Base-by-base conservation (phyloP, 2,797 vertebrate species). In the Oophaga sylvatica region DNA sequence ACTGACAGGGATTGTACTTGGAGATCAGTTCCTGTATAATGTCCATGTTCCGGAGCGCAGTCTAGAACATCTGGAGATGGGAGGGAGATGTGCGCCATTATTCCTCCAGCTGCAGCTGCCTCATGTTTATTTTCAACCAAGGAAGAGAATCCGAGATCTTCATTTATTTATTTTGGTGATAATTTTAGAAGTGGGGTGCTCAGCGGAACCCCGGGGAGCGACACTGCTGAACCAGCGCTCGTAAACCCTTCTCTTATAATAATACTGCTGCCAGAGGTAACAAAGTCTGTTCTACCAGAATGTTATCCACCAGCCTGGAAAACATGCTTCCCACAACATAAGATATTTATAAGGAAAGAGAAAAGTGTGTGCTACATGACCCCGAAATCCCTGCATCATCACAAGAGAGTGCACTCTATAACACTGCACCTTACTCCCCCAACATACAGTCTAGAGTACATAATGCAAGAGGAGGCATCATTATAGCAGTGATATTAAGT, bases 21-120 rank as follows among this genome's bases (percentile, higher is more conserved):
- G 16, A n/a, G 65, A 57, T 67, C 22, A 3, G 53, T 9, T 48
- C 56, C 56, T 75, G 19, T 26, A 57, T 5, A 70, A 16, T 16
- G 19, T 10, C 81, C 41, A 29, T 68, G 41, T 70, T 81, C 80
- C n/a, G 57, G 78, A 80, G 78, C 31, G 5, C 31, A 41, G 41
- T 56, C 81, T 70, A 35, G 31, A 62, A 84, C 68, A 84, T 84
- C 82, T 84, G 56, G 56, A 57, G n/a, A 41, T 41, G 35, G 29
- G n/a, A 13, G 29, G 26, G 26, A 20, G 53, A 20, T 17, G 31
- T 53, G 71, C n/a, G 4, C 53, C 48, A 41, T 81, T 48, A 35
- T n/a, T 62, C 7, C 48, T 57, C 62, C 70, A 22, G 70, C 57
- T 81, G 79, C 86, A 87, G 86, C 70, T 81, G 68, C n/a, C 59